Evolutionary conservation across 2,113 vertebrate genomes (phyloP).

Genomic region (Hirundichthys speculiger): DNA sequence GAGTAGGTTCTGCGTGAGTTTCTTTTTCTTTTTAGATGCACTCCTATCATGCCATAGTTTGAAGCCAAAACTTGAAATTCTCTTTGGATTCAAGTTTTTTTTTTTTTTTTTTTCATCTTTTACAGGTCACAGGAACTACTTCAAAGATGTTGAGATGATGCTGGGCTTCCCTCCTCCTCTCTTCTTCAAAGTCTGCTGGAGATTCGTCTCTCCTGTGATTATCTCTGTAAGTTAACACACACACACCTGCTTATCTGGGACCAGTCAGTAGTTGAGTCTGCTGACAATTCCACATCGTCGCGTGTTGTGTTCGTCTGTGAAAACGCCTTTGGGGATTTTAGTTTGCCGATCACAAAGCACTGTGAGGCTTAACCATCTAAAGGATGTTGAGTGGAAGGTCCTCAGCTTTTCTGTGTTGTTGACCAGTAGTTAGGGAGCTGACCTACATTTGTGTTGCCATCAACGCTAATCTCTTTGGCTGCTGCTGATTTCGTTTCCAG

Average conservation of each 20-base stretch:
- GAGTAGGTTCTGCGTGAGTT: too few relatives aligned
- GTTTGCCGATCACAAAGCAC: neutral
- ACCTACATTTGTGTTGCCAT: conserved; percentile 59
- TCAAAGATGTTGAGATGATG: conserved; percentile 99
- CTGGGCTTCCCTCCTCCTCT: conserved; percentile 94
- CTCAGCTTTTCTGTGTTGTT: conserved; percentile 20
- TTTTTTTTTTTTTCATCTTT: too few relatives aligned
- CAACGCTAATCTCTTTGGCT: conserved; percentile 54
- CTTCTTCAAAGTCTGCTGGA: conserved; percentile 99
- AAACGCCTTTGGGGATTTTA: neutral
- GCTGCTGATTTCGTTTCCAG: conserved; percentile 32
- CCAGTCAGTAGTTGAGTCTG: neutral
- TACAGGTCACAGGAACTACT: conserved; percentile 93
- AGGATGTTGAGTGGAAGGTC: conserved; percentile 11
- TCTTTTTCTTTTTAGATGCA: neutral
- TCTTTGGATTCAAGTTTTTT: neutral
- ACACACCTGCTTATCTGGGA: neutral
- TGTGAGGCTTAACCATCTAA: neutral
- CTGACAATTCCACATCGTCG: neutral
- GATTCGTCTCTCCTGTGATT: conserved; percentile 94
- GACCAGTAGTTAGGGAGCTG: conserved; percentile 37
- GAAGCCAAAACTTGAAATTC: neutral
- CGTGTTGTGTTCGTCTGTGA: neutral
- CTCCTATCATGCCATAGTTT: neutral
- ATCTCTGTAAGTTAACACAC: conserved; percentile 87